phyloP scores from a whole-genome alignment of 1,140 invertebrate species.

The Centruroides sculpturatus region DNA sequence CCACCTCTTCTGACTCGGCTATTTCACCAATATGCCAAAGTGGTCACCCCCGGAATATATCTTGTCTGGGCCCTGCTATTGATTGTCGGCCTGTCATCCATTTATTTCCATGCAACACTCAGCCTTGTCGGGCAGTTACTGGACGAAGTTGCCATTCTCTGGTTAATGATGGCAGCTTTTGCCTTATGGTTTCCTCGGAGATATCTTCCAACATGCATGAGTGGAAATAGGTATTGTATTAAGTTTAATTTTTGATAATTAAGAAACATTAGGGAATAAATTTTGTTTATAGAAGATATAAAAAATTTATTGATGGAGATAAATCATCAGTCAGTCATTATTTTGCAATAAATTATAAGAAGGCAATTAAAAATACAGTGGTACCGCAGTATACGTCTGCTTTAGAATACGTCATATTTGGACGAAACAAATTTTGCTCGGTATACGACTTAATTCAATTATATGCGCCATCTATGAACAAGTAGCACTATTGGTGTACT shows the following conservation, averaged over 20 bases:
- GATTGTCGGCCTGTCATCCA: slow-evolving; percentile 59
- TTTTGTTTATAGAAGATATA: slow-evolving; percentile 28
- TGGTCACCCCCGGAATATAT: slow-evolving; percentile 57
- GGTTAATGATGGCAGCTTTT: slow-evolving; percentile 60
- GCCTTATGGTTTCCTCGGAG: slow-evolving; percentile 53
- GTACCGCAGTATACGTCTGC: no score
- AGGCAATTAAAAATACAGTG: no score
- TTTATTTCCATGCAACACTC: slow-evolving; percentile 67
- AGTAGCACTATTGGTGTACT: no score
- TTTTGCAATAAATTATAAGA: no score
- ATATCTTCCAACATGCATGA: slow-evolving; percentile 47
- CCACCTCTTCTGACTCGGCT: slow-evolving; percentile 58
- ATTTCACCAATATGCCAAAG: slow-evolving; percentile 54
- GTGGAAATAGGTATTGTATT: slow-evolving; percentile 43
- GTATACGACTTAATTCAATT: no score
- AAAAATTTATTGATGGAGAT: no score
- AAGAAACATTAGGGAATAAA: not conserved
- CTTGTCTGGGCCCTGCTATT: slow-evolving; percentile 58
- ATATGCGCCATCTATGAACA: no score
- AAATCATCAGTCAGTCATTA: no score
- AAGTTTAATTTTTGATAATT: not conserved
- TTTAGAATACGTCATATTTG: no score
- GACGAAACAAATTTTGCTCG: no score
- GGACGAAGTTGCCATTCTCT: slow-evolving; percentile 62
- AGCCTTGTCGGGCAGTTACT: slow-evolving; percentile 61